Base-by-base conservation (phyloP, 2,113 vertebrate genomes). In the Echinops telfairi region DNA sequence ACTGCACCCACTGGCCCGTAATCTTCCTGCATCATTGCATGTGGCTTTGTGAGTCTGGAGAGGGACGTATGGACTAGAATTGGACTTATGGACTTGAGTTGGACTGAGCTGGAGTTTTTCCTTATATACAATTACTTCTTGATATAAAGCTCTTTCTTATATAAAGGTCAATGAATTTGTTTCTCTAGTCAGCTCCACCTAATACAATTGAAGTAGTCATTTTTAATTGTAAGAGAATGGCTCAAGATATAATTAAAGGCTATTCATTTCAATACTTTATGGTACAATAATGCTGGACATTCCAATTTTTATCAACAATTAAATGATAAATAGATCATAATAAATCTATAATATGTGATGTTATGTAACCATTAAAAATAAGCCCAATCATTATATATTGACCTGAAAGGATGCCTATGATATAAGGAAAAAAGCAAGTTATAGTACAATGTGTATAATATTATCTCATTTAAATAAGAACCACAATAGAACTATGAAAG, bases 261-360 rank as follows among this genome's bases (percentile, higher is more conserved):
- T 73, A 96, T 86, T 91, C 83, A 86, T 40, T 68, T 93, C 22
- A 73, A 68, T 6, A 40, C 40, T 36, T 83, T 88, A 79, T 75
- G 22, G 20, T 86, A 79, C 31, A 33, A 79, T 53, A 88, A 83
- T 7, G 15, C 38, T 36, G 62, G 3, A 83, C 70, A 43, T 88
- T 22, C 83, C 20, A 96, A 92, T 94, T 92, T 62, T 89, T 75
- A 79, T 77, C 25, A 82, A 43, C 58, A 57, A 22, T 17, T 2
- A 36, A 60, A 31, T 93, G 8, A 33, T 62, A 81, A 94, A 86
- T 80, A 53, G 47, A 53, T 77, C 76, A 64, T 57, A 66, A 85
- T 87, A 89, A 68, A 89, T 11, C 8, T 14, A n/a, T 60, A 66
- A 38, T 60, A 53, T 14, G 47, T 53, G 47, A 6, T 14, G 10